Evolutionary conservation across 2,888 invertebrate species (phyloP), one percentile per base, ranked within the genome.

Genomic region (Caenorhabditis imperialis): DNA sequence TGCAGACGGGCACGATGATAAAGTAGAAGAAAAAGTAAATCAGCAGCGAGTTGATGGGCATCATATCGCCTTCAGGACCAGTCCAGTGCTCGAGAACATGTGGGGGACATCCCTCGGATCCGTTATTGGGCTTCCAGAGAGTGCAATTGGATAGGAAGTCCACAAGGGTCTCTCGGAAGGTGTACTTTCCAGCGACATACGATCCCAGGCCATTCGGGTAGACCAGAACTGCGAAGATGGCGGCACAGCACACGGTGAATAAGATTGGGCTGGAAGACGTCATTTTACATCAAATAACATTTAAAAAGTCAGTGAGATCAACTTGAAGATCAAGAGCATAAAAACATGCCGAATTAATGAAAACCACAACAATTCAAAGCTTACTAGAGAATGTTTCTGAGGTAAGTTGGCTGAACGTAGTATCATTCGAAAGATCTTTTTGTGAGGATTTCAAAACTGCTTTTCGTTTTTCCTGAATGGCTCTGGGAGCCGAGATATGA

Each of bases 201-300:
- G 94, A 93, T 1, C 98, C 97, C 23, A 94, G 91, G 14, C 95
- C 96, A 61, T 93, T 91, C 0, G 96, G 98, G 90, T 95, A 98
- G 33, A 94, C 93, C 0, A 94, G 91, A 1, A 81, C 53, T 0
- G 75, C 76, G n/a, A 79, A 77, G 12, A 76, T 42, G 23, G 63
- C 72, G 10, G 81, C 57, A 18, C 69, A 57, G 37, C 78, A 54
- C 7, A 48, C 72, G 6, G 81, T 81, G 69, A 75, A 79, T 8
- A 55, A 25, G 16, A 82, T 67, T 12, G 77, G 80, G 30, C 80
- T 80, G 75, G 14, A 77, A 18, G n/a, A n/a, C n/a, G n/a, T n/a
- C n/a, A n/a, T n/a, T n/a, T n/a, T n/a, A n/a, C n/a, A n/a, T n/a
- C n/a, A n/a, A n/a, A n/a, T n/a, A n/a, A n/a, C n/a, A n/a, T n/a